Conservation (phyloP, 1,140 invertebrate species). For the Subanguina moxae region DNA sequence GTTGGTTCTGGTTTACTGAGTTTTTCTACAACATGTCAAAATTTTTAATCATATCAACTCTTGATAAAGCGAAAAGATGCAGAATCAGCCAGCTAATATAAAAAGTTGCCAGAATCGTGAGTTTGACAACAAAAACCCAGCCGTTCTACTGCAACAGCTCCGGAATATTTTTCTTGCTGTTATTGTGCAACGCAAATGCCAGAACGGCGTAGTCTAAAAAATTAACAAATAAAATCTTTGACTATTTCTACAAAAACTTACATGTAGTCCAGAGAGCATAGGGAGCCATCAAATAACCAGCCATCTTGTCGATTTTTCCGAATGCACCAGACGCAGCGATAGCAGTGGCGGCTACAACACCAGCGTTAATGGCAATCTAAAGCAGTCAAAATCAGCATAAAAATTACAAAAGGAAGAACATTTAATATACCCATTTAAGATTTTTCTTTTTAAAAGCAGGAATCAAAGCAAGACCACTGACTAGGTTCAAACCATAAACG, state of each 20-base stretch:
- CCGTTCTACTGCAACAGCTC: neutral
- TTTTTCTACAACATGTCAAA: no score
- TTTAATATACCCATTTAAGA: constrained; percentile 40
- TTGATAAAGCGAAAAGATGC: no score
- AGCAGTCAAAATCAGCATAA: neutral
- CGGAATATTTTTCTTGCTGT: neutral
- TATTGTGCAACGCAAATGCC: neutral
- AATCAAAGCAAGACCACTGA: constrained; percentile 29
- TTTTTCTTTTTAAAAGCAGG: constrained; percentile 49
- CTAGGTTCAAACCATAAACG: constrained; percentile 52
- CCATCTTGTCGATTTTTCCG: constrained; percentile 55
- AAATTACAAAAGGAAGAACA: constrained; percentile 1
- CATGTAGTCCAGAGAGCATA: constrained; percentile 50
- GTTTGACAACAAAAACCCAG: no score
- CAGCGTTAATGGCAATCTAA: constrained; percentile 46
- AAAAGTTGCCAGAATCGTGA: no score
- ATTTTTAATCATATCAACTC: no score
- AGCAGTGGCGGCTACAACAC: constrained; percentile 40
- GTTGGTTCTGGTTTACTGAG: no score
- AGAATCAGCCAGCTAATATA: no score
- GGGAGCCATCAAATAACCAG: constrained; percentile 43
- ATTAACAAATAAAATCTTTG: neutral
- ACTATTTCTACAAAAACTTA: constrained; percentile 8
- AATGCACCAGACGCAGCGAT: constrained; percentile 48
- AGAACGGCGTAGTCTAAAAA: neutral